Conservation (phyloP, 2,888 invertebrate genomes). For the Candidula unifasciata region DNA sequence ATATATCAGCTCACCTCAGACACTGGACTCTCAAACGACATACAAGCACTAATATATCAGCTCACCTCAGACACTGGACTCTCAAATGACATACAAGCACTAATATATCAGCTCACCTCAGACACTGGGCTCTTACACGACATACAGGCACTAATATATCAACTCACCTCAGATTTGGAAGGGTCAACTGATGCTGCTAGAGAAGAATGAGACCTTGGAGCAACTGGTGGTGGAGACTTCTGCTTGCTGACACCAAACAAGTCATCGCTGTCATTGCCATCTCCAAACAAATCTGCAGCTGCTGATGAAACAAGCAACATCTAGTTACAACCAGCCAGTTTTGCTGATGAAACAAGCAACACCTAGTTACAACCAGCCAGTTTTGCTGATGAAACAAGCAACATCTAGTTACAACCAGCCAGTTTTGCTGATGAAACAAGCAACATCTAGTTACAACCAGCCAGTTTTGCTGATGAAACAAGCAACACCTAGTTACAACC, state of each 20-base stretch:
- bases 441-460: too few relatives aligned
- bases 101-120: not conserved
- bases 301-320: not conserved
- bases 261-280: slow-evolving; percentile 64
- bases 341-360: not conserved
- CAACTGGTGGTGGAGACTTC: slow-evolving; percentile 32
- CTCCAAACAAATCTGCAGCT: slow-evolving; percentile 54
- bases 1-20: too few relatives aligned
- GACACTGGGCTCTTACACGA: not conserved
- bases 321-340: too few relatives aligned
- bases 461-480: not conserved
- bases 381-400: not conserved
- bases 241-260: slow-evolving; percentile 57
- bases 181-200: not conserved
- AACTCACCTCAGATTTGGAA: slow-evolving; percentile 20
- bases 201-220: slow-evolving; percentile 35
- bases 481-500: too few relatives aligned
- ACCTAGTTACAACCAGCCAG: too few relatives aligned
- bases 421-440: not conserved
- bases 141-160: not conserved
- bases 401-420: too few relatives aligned
- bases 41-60: too few relatives aligned
- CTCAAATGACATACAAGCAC: too few relatives aligned
- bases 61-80: too few relatives aligned
- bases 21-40: too few relatives aligned